Base-by-base conservation (phyloP, 2,888 invertebrate species). In the Elmis aenea region DNA sequence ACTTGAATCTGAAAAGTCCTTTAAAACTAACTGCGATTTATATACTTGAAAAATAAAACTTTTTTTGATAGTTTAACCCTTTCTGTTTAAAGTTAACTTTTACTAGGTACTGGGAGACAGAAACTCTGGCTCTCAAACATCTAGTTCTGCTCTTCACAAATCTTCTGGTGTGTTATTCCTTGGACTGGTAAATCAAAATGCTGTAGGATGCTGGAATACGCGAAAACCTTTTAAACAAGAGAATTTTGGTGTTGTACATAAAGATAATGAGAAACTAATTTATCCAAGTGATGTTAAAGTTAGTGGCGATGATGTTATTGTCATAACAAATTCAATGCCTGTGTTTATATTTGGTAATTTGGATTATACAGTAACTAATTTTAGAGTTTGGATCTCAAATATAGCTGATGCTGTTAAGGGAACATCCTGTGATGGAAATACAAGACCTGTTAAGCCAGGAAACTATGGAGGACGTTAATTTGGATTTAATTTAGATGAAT, bases 131-230 rank as follows among this genome's bases (percentile, higher is more conserved):
- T 74, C 74, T 1, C 88, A 88, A 57, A 76, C 81, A 0, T 82
- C 85, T 0, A 79, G 83, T 57, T 82, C 84, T 33, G 76, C 73
- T 25, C 69, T 80, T 33, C 83, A 88, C 57, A 59, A 68, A 2
- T 54, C 64, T 0, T 73, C 77, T 0, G 76, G 76, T 0, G 75
- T 81, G 1, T 63, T 86, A 22, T 84, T 87, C 65, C 80, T 80
- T 55, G 79, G 79, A 0, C 76, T 85, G 46, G 76, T 87, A 1
- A 83, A 80, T 20, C 71, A 75, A 10, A 81, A 85, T 53, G 82
- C 81, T 0, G 62, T 89, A 0, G 81, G 82, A 0, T 89, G 88
- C 55, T 88, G 87, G 87, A 81, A 85, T 51, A 74, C 73, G 0
- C 68, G 66, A 1, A 64, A 60, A 4, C 59, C 70, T 0, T 12